phyloP scores from a whole-genome alignment of 2,113 vertebrate genomes.

The Otis tarda region DNA sequence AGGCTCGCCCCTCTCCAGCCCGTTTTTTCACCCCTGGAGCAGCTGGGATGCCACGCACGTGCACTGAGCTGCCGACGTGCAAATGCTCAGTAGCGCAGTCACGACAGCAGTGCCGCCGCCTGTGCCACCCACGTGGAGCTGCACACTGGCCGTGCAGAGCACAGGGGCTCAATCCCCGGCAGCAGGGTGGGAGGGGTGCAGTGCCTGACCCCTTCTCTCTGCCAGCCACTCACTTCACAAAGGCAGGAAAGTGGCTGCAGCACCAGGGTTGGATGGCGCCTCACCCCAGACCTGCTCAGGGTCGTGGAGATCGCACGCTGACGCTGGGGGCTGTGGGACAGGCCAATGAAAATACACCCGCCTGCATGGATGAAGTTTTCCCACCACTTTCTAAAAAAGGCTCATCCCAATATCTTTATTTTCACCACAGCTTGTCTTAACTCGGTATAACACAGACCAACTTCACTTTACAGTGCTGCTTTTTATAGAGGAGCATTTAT shows the following conservation, averaged over 20 bases:
- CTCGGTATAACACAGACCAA: constrained; percentile 12
- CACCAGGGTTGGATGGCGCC: neutral
- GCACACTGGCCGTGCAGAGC: fast-evolving
- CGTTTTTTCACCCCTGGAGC: neutral
- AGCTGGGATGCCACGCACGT: neutral
- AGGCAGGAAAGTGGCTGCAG: neutral
- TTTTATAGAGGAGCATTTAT: constrained; percentile 77
- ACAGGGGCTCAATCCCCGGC: neutral
- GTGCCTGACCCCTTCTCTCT: neutral
- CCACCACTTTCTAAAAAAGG: neutral
- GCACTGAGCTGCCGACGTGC: neutral
- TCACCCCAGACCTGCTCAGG: neutral
- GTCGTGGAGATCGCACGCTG: neutral
- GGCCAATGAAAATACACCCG: neutral
- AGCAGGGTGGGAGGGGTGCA: neutral
- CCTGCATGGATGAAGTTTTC: neutral
- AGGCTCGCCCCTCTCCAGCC: too few species aligned
- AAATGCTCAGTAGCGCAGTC: neutral
- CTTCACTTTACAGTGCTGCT: constrained; percentile 59
- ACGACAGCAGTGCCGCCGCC: neutral
- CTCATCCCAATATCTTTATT: constrained; percentile 33
- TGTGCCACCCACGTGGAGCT: fast-evolving
- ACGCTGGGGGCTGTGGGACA: neutral
- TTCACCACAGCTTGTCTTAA: constrained; percentile 57
- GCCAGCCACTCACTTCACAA: neutral